Conservation (phyloP, 2,888 invertebrate genomes). For the Drosophila maculinotata region DNA sequence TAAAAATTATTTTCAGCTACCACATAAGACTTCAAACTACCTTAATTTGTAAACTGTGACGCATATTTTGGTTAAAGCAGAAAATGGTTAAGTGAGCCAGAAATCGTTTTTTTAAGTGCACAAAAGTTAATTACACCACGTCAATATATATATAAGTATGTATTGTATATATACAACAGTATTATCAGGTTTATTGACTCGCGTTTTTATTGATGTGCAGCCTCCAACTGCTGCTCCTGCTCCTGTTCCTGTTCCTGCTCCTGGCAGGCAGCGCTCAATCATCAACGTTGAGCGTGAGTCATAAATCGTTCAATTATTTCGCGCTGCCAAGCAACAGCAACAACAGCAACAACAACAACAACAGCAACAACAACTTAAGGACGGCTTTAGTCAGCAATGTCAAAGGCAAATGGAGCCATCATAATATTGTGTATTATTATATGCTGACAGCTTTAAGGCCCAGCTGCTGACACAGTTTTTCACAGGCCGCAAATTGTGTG, state of each 20-base stretch:
- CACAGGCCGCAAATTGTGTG: not conserved
- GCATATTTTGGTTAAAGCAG: no score
- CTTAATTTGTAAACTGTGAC: not conserved
- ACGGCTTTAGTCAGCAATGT: constrained; percentile 34
- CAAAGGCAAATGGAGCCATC: constrained; percentile 50
- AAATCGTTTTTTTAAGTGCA: constrained; percentile 1
- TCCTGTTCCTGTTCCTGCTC: not conserved
- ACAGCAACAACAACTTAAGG: constrained; percentile 33
- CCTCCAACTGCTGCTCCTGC: not conserved
- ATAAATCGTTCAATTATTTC: constrained; percentile 62
- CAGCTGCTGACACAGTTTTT: constrained; percentile 56
- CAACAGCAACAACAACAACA: not conserved
- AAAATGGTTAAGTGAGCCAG: not conserved
- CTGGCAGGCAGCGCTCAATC: constrained; percentile 32
- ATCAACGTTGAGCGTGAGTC: constrained; percentile 30
- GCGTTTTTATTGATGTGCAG: constrained; percentile 31
- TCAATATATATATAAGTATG: constrained; percentile 12
- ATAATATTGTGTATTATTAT: constrained; percentile 60
- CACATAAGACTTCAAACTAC: no score
- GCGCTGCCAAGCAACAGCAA: constrained; percentile 22
- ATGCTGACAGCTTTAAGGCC: constrained; percentile 61
- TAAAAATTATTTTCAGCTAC: no score
- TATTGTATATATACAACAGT: constrained; percentile 6
- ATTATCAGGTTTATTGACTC: constrained; percentile 49
- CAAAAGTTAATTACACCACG: constrained; percentile 42